phyloP scores from a whole-genome alignment of 2,797 vertebrate species.

The Rachycentron canadum region DNA sequence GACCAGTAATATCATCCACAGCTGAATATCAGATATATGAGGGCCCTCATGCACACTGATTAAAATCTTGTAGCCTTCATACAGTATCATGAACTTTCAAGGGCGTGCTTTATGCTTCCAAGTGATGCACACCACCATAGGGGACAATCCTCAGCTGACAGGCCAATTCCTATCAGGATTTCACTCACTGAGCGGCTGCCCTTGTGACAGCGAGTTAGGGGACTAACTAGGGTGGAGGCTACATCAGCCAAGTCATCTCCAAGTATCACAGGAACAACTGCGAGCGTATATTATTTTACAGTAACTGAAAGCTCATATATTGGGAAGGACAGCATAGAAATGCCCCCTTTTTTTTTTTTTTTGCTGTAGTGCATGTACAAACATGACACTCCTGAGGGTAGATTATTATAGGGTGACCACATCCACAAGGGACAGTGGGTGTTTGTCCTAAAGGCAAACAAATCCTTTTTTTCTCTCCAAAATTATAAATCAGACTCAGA shows the following conservation, averaged over 20 bases:
- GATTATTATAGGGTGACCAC: slow-evolving; percentile 1
- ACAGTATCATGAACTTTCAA: not conserved
- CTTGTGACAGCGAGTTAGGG: not conserved
- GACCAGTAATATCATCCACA: not conserved
- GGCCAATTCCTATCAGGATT: not conserved
- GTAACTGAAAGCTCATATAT: not conserved
- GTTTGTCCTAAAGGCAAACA: slow-evolving; percentile 12
- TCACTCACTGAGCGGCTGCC: not conserved
- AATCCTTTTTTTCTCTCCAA: not conserved
- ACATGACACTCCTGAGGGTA: slow-evolving; percentile 9
- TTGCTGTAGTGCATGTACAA: not conserved
- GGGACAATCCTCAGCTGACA: not conserved
- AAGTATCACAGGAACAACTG: slow-evolving; percentile 5
- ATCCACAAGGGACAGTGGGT: slow-evolving; percentile 10
- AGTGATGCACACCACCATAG: not conserved
- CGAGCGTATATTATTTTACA: slow-evolving; percentile 19
- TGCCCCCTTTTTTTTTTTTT: not conserved
- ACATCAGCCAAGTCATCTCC: slow-evolving; percentile 40
- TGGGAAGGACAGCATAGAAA: not conserved
- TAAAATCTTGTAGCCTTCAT: not conserved
- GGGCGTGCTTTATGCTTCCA: accelerated
- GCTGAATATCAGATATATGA: not conserved
- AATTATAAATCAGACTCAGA: slow-evolving; percentile 3
- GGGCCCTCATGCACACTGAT: not conserved
- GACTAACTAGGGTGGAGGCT: slow-evolving; percentile 14